phyloP scores from a whole-genome alignment of 2,113 vertebrate species.

The Oxyruncus cristatus region DNA sequence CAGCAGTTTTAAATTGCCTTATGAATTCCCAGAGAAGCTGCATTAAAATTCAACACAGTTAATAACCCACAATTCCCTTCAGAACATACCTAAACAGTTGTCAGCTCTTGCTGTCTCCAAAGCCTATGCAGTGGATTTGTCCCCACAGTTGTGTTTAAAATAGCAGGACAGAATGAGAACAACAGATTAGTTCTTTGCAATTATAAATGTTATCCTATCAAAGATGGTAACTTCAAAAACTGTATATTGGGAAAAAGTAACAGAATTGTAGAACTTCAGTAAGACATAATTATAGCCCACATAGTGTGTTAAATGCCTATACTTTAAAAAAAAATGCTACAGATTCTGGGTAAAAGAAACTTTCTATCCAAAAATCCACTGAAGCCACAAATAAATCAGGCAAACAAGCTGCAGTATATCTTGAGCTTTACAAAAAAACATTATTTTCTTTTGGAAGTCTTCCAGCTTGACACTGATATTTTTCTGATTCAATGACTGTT shows the following conservation, averaged over 20 bases:
- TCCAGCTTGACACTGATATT: neutral
- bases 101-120: constrained; percentile 60
- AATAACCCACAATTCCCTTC: constrained; percentile 45
- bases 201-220: constrained; percentile 33
- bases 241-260: neutral
- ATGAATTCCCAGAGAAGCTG: constrained; percentile 23
- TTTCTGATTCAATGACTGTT: neutral
- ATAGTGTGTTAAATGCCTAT: neutral
- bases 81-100: constrained; percentile 58
- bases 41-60: constrained; percentile 50
- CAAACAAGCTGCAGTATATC: neutral
- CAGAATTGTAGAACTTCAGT: neutral
- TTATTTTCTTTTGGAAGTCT: neutral
- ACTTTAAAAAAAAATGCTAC: neutral
- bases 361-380: neutral
- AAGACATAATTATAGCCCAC: neutral
- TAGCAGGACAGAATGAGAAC: constrained; percentile 59
- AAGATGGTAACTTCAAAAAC: neutral
- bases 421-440: neutral
- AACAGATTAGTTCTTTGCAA: constrained; percentile 56
- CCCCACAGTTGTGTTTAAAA: constrained; percentile 54
- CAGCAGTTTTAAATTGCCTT: constrained; percentile 11
- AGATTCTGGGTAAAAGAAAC: neutral
- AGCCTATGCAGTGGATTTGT: constrained; percentile 56
- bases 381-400: neutral